Base-by-base conservation (phyloP, 2,113 vertebrate species). In the Campylomormyrus tamandua region DNA sequence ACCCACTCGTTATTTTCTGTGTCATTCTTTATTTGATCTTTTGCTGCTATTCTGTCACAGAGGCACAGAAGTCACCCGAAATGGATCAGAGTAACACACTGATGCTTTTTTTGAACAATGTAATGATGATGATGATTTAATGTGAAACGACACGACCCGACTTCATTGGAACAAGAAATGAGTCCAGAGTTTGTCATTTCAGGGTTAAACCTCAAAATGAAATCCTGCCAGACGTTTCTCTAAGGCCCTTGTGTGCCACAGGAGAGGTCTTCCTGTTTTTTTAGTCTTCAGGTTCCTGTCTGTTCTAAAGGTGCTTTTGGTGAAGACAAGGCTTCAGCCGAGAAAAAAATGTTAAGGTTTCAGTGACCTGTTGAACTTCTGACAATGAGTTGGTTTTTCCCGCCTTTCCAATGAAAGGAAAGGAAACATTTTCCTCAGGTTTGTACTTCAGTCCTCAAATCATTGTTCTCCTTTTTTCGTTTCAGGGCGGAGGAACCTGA, bases 401-500 rank as follows among this genome's bases (percentile, higher is more conserved):
- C 62, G 27, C 56, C 21, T n/a, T 62, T 62, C 56, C 56, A 3
- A 31, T 70, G n/a, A 70, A 27, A 70, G 62, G 62, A 31, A 70
- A 31, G 2, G 0, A 80, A 80, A 80, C 74, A 0, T 80, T 80
- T 42, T 80, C 15, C 74, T 80, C 35, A 19, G n/a, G 35, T 7
- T 15, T 42, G 31, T 42, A 19, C 74, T 24, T 46, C 49, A 19
- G 21, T 62, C 39, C n/a, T 80, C 31, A 80, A 39, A 8, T 80
- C 35, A 35, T 87, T 89, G 46, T 35, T 10, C 10, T 56, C 21
- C 52, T 53, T 1, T 21, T 62, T 48, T 77, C 88, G 1, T 48
- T 21, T 15, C 92, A 96, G 98, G 98, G 13, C 96, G 98, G 19
- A 96, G 95, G 91, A 99, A 99, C 94, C 94, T 99, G 50, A 96